Percentiles rank a stretch among this genome's conserved stretches.
Evolutionary conservation across 2,888 invertebrate genomes (phyloP).

Genomic region (Plusia festucae): DNA sequence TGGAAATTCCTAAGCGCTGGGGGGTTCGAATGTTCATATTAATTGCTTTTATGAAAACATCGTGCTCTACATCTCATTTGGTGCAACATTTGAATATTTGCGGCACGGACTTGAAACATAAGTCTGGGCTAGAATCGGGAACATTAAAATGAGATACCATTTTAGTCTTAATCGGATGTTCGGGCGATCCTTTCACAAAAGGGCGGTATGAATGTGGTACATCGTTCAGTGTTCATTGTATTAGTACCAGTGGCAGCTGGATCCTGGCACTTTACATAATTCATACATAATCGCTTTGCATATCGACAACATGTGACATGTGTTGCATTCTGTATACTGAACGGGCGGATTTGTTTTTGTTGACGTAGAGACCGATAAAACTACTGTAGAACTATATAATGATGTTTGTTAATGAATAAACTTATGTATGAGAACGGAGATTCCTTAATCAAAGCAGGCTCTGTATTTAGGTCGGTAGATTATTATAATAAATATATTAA

Average conservation of each 20-base stretch:
- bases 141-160: conserved; percentile 56
- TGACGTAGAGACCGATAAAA: conserved; percentile 49
- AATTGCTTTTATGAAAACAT: conserved; percentile 52
- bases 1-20: conserved; percentile 70
- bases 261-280: conserved; percentile 81
- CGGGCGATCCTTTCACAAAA: conserved; percentile 53
- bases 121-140: conserved; percentile 24
- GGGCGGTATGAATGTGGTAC: conserved; percentile 59
- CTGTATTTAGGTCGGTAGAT: background rate
- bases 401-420: conserved; percentile 34
- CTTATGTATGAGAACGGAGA: conserved; percentile 11
- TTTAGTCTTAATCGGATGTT: conserved; percentile 53
- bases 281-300: conserved; percentile 84
- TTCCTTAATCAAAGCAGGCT: conserved; percentile 9
- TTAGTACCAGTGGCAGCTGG: conserved; percentile 69
- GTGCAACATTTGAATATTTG: conserved; percentile 42
- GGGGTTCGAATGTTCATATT: conserved; percentile 40
- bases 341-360: conserved; percentile 54
- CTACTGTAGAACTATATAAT: conserved; percentile 40
- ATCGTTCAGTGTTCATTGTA: conserved; percentile 68
- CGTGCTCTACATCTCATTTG: conserved; percentile 49
- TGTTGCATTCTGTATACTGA: conserved; percentile 75
- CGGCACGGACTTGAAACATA: background rate
- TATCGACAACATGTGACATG: conserved; percentile 84
- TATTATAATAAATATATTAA: too few species aligned